These are phyloP conservation scores for Acropora tenuis DNA, from an alignment of 64 coral and sea anemone species.

Conservation along the genomic window DNA sequence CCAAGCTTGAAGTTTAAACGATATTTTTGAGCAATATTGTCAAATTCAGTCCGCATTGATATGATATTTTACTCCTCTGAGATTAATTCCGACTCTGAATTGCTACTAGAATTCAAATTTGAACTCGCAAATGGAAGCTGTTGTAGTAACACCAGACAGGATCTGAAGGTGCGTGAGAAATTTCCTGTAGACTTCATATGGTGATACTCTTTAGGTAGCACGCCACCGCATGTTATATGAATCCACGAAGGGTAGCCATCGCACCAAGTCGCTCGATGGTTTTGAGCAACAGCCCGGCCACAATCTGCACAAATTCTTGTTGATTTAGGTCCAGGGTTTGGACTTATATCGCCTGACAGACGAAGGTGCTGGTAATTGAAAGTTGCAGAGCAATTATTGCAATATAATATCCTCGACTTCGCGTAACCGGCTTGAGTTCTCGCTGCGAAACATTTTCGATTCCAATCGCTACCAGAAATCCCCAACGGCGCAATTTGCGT, in stretches of 20 bases:
- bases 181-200: conserved; percentile 60
- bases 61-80: conserved; percentile 53
- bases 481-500: conserved; percentile 19
- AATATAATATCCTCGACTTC: conserved; percentile 41
- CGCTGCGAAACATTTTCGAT: conserved; percentile 50
- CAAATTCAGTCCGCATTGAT: conserved; percentile 27
- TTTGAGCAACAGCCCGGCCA: conserved; percentile 35
- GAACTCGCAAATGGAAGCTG: conserved; percentile 37
- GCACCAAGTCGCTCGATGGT: conserved; percentile 48
- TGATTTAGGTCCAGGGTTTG: conserved; percentile 39
- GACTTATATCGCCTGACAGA: conserved; percentile 37
- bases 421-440: conserved; percentile 52
- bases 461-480: conserved; percentile 32
- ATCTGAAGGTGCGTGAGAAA: conserved; percentile 54
- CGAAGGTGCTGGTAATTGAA: conserved; percentile 53
- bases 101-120: conserved; percentile 47
- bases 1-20: conserved; percentile 34
- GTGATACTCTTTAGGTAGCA: conserved; percentile 56
- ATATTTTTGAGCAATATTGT: conserved; percentile 38
- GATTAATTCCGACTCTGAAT: conserved; percentile 12
- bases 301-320: conserved; percentile 57
- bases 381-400: conserved; percentile 51
- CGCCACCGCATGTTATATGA: conserved; percentile 56
- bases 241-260: conserved; percentile 43
- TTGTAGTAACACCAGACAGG: conserved; percentile 39